A percentile compares a stretch with the other conserved stretches of the same genome.
These are phyloP conservation scores for Hetaerina titia DNA, from an alignment of 2,888 invertebrate genomes.

Conservation along the genomic window DNA sequence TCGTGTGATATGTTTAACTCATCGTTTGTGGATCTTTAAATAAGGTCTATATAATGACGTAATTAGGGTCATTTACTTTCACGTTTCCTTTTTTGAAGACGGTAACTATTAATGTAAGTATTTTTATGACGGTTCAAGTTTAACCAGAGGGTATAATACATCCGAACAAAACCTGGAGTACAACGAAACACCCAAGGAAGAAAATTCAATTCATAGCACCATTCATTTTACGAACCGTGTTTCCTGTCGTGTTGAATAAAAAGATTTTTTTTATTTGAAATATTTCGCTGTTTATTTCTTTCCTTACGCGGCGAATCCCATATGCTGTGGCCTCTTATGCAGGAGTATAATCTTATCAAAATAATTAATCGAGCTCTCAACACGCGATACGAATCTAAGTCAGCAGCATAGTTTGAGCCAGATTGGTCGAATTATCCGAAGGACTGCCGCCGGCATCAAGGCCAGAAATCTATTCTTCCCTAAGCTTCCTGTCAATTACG, in stretches of 20 bases:
- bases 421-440: not conserved
- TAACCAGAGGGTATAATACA: not conserved
- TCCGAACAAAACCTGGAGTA: not conserved
- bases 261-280: not conserved
- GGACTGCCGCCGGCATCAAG: not conserved
- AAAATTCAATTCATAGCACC: not conserved
- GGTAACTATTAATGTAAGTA: not conserved
- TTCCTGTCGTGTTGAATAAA: not conserved
- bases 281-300: not conserved
- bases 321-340: not conserved
- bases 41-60: not conserved
- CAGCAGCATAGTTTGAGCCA: not conserved
- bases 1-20: not conserved
- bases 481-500: slow-evolving; percentile 11
- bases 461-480: slow-evolving; percentile 29
- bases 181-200: not conserved
- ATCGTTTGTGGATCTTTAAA: not conserved
- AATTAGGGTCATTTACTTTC: not conserved
- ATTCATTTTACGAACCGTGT: not conserved
- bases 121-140: not conserved
- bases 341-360: not conserved
- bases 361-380: not conserved
- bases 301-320: not conserved
- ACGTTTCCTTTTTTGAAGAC: not conserved
- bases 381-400: not conserved